Base-by-base conservation (phyloP, 2,888 invertebrate genomes). In the Temnothorax unifasciatus region DNA sequence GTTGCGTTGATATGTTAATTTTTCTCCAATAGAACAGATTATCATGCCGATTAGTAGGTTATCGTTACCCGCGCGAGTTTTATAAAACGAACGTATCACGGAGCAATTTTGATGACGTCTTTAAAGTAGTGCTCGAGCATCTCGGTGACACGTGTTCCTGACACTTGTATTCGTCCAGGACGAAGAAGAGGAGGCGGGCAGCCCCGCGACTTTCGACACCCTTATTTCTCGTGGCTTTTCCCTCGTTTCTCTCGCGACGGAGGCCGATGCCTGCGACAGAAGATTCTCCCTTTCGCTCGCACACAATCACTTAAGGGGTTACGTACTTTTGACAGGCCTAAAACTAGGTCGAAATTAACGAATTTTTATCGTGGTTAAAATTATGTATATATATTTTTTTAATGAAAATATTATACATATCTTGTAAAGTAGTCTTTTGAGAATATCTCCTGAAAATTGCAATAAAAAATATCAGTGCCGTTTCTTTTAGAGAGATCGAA, bases 101-200 rank as follows among this genome's bases (percentile, higher is more conserved):
- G 86, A 86, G 85, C 90, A 90, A 90, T 90, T 90, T 88, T 74
- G 82, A 34, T 89, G 90, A 91, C 88, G 85, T 91, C 89, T 91
- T 90, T 89, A 92, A 91, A 90, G 89, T 87, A 90, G 87, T 86
- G 83, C 87, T 85, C 59, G 88, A 85, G 89, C 90, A 89, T 90
- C 90, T 84, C 87, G 90, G 88, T 90, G 92, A 93, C 93, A 92
- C 92, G 92, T 93, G 93, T 92, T 93, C 84, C 89, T 93, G 93
- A 93, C 93, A 93, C 91, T 93, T 93, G 91, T 92, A 54, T 77
- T 76, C 68, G 71, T 15, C 34, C 38, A 21, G 15, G 76, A 73
- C 41, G 88, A 86, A 54, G 85, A 77, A 61, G 64, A 66, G 50
- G 75, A 50, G 82, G 64, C n/a, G 61, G 82, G 63, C 76, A 85